These are phyloP conservation scores for Dynastes maya DNA, from an alignment of 2,888 invertebrate species.

Conservation along the genomic window DNA sequence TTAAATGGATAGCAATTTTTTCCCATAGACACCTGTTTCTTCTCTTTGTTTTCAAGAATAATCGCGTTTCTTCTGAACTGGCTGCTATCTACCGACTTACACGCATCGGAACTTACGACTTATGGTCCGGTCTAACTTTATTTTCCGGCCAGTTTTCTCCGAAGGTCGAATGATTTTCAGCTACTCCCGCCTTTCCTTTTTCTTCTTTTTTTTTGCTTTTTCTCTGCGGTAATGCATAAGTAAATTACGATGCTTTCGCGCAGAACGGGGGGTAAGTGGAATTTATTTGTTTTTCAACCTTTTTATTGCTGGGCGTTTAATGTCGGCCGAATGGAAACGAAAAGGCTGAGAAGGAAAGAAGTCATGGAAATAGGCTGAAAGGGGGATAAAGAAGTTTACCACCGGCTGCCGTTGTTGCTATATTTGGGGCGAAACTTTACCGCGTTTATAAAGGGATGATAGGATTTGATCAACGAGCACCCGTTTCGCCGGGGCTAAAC, in stretches of 20 bases:
- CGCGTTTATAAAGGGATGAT: background rate
- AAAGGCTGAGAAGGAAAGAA: background rate
- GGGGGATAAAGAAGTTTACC: slow-evolving; percentile 4
- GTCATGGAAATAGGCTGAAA: background rate
- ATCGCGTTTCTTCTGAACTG: background rate
- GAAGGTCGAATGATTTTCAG: slow-evolving; percentile 7
- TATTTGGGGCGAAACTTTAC: background rate
- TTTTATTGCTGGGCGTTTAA: slow-evolving; percentile 38
- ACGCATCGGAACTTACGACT: background rate
- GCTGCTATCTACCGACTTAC: slow-evolving; percentile 4
- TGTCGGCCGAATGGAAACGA: slow-evolving; percentile 19
- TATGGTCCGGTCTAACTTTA: slow-evolving; percentile 7
- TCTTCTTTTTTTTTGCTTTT: background rate
- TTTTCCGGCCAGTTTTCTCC: slow-evolving; percentile 12
- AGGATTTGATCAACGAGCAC: slow-evolving; percentile 15
- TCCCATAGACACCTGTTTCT: background rate
- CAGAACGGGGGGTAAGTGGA: slow-evolving; percentile 29
- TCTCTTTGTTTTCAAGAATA: background rate
- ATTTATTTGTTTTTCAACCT: slow-evolving; percentile 46
- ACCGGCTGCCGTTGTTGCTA: background rate
- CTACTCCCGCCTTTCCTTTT: background rate
- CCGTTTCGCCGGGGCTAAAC: background rate
- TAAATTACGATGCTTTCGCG: slow-evolving; percentile 32
- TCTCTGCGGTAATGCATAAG: slow-evolving; percentile 18
- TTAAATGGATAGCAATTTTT: slow-evolving; percentile 12